Evolutionary conservation across 2,113 vertebrate species (phyloP), one percentile per base, ranked within the genome.

Genomic region (Micromys minutus): DNA sequence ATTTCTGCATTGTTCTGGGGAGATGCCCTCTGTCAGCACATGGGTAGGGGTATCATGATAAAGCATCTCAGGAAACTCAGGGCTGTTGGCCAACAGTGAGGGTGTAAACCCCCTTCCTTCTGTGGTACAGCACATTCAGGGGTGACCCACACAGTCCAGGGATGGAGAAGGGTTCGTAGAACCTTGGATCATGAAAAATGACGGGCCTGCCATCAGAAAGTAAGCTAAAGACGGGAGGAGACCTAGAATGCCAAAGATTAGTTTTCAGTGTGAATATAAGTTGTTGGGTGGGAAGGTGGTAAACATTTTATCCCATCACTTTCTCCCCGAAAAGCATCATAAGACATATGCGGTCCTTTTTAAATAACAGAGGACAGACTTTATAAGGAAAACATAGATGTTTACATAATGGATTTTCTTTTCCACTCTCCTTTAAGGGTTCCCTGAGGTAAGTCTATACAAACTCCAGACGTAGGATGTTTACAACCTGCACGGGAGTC

Each of bases 401-500:
- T 26, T 90, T 71, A 71, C 71, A 88, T 31, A 22, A 87, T 39
- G 63, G 47, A 75, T 72, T 3, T 84, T 87, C 77, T 65, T 65
- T 65, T 34, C 34, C 29, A 65, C 76, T 84, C 45, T 57, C 45
- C 79, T 69, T 47, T 24, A 87, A 93, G n/a, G n/a, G 21, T 86
- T 86, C 52, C 29, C 16, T 89, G 72, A 92, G 24, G n/a, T n/a
- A n/a, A 31, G 84, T 84, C 39, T 87, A 90, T 21, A 93, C 29
- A 79, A 71, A 87, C 76, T 5, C n/a, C 61, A 81, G 55, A 94
- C 85, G 90, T 34, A 75, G 67, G 34, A 84, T 59, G 24, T 92
- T 57, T 81, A 57, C 74, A 42, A 89, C 59, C 89, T 88, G 36
- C 36, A 15, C 21, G 69, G 71, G 42, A 79, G 65, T 69, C 7